Evolutionary conservation across 1,140 invertebrate species (phyloP).

Genomic region (Galleria mellonella): DNA sequence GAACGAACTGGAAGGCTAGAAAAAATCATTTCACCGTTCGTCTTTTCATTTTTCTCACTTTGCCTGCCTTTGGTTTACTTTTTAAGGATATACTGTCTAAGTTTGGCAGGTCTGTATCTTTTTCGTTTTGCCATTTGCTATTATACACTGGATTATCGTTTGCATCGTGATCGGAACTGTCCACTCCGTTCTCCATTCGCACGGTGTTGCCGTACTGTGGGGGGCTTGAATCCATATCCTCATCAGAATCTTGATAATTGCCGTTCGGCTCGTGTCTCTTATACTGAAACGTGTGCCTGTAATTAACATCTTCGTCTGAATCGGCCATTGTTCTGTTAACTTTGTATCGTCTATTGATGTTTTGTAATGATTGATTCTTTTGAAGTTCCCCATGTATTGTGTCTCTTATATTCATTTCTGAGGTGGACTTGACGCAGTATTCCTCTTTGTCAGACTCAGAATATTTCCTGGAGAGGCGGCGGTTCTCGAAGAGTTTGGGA

Average conservation of each 20-base stretch:
- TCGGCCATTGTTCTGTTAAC: conserved; percentile 24
- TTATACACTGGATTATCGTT: conserved; percentile 38
- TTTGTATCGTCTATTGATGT: conserved; percentile 42
- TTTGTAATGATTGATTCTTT: conserved; percentile 67
- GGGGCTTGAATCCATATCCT: conserved; percentile 34
- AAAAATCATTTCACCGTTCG: conserved; percentile 70
- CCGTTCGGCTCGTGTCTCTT: conserved; percentile 51
- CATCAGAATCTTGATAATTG: conserved; percentile 48
- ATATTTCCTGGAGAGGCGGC: conserved; percentile 31
- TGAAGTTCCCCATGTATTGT: conserved; percentile 32
- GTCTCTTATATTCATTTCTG: conserved; percentile 47
- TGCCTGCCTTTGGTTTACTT: conserved; percentile 40
- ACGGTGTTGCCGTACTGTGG: conserved; percentile 25
- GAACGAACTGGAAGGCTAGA: conserved; percentile 57
- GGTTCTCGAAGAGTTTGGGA: conserved; percentile 7
- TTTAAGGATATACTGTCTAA: conserved; percentile 50
- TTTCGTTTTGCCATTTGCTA: conserved; percentile 9
- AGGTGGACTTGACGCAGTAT: conserved; percentile 54
- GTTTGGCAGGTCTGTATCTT: conserved; percentile 44
- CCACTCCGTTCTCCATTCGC: conserved; percentile 47
- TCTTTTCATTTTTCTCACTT: conserved; percentile 54
- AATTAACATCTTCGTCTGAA: conserved; percentile 50
- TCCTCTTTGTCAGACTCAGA: conserved; percentile 58
- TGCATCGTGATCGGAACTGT: conserved; percentile 50
- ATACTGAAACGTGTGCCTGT: conserved; percentile 28